A percentile compares a stretch with the other conserved stretches of the same genome.
Evolutionary conservation across 2,113 vertebrate species (phyloP).

Genomic region (Jaculus jaculus): DNA sequence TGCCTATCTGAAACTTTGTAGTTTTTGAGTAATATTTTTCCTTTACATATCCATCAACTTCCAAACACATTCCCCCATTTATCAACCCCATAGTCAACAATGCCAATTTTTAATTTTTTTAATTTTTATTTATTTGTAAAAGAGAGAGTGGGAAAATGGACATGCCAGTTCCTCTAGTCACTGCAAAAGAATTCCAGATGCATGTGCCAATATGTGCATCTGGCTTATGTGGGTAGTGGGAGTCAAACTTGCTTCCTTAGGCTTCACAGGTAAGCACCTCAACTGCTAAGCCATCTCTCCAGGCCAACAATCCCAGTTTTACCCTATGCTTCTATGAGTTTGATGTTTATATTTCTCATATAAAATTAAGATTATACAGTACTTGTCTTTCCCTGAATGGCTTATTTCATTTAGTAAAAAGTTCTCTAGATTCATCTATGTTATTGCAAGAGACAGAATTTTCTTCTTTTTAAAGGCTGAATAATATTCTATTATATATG

Average conservation of each 20-base stretch:
- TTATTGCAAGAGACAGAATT: neutral
- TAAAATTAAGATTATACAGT: neutral
- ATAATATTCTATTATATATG: neutral
- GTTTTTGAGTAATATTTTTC: neutral
- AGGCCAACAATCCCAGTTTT: neutral
- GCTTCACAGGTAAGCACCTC: too few relatives aligned
- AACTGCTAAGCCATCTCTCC: too few relatives aligned
- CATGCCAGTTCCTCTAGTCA: too few relatives aligned
- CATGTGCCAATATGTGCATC: too few relatives aligned
- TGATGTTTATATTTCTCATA: neutral
- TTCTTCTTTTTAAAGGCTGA: neutral
- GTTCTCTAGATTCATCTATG: neutral
- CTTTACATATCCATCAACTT: neutral
- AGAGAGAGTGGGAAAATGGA: too few relatives aligned
- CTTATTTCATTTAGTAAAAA: neutral
- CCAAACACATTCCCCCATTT: neutral
- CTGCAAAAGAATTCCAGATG: too few relatives aligned
- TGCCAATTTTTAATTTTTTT: neutral
- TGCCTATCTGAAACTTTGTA: neutral
- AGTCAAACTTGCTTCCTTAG: too few relatives aligned
- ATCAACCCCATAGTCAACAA: neutral
- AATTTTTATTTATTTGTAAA: too few relatives aligned
- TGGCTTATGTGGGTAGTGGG: too few relatives aligned
- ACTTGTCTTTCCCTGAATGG: neutral
- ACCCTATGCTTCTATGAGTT: neutral